Percentiles rank a stretch among this genome's conserved stretches.
phyloP scores from a whole-genome alignment of 2,113 vertebrate species.

The Macquaria ambigua region DNA sequence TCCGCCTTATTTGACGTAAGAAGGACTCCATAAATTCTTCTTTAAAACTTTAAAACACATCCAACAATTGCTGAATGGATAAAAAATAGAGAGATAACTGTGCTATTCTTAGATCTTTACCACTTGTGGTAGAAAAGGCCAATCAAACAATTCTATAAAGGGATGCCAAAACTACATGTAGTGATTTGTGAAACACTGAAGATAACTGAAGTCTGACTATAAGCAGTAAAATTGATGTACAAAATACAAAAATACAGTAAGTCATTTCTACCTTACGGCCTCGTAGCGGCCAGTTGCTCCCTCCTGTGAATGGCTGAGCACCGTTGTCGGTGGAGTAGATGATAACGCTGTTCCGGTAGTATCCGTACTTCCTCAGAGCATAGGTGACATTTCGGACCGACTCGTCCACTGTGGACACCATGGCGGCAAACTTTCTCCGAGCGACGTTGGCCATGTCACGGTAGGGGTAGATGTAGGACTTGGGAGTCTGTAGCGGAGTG shows the following conservation, averaged over 20 bases:
- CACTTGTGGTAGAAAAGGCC: neutral
- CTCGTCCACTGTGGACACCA: conserved; percentile 97
- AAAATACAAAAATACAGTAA: neutral
- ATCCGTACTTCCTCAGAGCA: conserved; percentile 92
- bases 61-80: neutral
- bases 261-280: conserved; percentile 86
- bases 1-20: neutral
- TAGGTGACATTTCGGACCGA: conserved; percentile 94
- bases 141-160: too few relatives aligned
- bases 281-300: conserved; percentile 96
- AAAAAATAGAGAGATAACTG: too few relatives aligned
- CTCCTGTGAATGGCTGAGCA: conserved; percentile 94
- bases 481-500: conserved; percentile 92
- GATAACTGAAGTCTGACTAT: neutral
- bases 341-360: conserved; percentile 93
- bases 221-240: too few relatives aligned
- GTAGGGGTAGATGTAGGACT: conserved; percentile 94
- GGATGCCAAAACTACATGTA: neutral
- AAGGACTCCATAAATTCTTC: neutral
- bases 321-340: conserved; percentile 96
- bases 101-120: too few relatives aligned
- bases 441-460: conserved; percentile 90
- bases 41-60: neutral
- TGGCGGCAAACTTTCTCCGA: conserved; percentile 92
- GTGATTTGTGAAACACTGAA: neutral